These are phyloP conservation scores for Entelurus aequoreus DNA, from an alignment of 2,113 vertebrate species.

Conservation along the genomic window DNA sequence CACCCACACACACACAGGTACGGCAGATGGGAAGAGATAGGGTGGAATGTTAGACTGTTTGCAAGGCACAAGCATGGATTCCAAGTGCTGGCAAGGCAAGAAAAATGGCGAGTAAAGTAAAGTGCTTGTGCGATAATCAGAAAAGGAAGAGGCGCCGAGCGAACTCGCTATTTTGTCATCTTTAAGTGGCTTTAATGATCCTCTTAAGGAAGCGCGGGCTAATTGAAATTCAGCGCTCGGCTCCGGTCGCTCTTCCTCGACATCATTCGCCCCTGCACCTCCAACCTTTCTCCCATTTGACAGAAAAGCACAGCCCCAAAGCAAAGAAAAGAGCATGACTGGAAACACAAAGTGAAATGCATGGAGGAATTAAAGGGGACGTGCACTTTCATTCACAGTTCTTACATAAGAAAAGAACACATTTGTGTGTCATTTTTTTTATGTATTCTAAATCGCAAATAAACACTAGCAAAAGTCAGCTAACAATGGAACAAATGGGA, in stretches of 20 bases:
- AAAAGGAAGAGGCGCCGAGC: constrained; percentile 32
- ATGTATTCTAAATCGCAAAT: too few species aligned
- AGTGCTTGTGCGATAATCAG: constrained; percentile 51
- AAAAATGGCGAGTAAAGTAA: constrained; percentile 48
- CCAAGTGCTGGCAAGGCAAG: constrained; percentile 50
- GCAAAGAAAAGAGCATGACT: constrained; percentile 23
- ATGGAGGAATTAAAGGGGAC: constrained; percentile 12
- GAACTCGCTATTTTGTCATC: constrained; percentile 47
- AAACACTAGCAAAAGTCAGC: too few species aligned
- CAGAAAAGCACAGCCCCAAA: constrained; percentile 37
- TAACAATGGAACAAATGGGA: too few species aligned
- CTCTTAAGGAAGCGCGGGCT: constrained; percentile 23
- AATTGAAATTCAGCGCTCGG: too few species aligned
- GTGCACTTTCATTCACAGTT: too few species aligned
- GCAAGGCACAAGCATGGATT: constrained; percentile 66
- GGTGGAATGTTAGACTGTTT: constrained; percentile 66
- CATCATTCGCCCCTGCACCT: background rate
- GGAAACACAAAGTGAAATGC: constrained; percentile 29
- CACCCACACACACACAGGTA: constrained; percentile 25
- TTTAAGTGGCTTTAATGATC: constrained; percentile 40
- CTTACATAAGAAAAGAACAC: too few species aligned
- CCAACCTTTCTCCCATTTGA: constrained; percentile 21
- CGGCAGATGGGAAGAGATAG: constrained; percentile 22
- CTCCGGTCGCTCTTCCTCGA: constrained; percentile 10
- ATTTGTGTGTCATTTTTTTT: too few species aligned